Percentiles rank a stretch among this genome's conserved stretches.
These are phyloP conservation scores for Homarus americanus DNA, from an alignment of 1,140 invertebrate genomes.

Conservation along the genomic window DNA sequence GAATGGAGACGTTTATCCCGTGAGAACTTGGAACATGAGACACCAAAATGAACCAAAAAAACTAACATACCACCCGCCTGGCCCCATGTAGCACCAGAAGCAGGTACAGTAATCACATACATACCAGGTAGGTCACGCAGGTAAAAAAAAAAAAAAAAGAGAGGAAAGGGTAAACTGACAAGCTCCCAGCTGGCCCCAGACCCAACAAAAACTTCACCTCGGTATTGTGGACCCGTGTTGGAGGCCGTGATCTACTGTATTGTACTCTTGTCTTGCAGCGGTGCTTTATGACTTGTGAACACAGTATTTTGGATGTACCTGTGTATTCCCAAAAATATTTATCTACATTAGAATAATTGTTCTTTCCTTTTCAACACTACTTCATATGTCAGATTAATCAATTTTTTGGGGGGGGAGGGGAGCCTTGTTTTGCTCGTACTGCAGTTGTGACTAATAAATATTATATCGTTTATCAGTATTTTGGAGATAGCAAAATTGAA, in stretches of 20 bases:
- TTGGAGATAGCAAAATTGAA: no score
- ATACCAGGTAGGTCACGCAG: not conserved
- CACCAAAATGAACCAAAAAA: not conserved
- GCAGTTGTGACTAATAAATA: no score
- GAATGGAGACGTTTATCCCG: not conserved
- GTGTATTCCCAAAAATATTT: no score
- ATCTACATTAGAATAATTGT: no score
- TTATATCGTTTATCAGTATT: no score
- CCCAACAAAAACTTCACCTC: not conserved
- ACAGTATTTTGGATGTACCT: no score
- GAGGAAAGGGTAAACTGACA: not conserved
- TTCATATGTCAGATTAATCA: no score
- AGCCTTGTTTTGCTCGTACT: no score
- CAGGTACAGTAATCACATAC: conserved; percentile 15
- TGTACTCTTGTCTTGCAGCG: no score
- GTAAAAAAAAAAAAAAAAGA: conserved; percentile 7
- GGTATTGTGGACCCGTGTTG: not conserved
- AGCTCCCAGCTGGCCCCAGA: not conserved
- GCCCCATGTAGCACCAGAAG: not conserved
- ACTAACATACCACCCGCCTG: not conserved
- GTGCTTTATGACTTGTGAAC: no score
- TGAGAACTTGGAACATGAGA: not conserved
- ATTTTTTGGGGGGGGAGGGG: no score
- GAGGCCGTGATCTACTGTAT: not conserved
- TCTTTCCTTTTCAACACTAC: no score